A percentile compares a stretch with the other conserved stretches of the same genome.
Evolutionary conservation across 92 coral and sea anemone species (phyloP).

Genomic region (Phymanthus crucifer): DNA sequence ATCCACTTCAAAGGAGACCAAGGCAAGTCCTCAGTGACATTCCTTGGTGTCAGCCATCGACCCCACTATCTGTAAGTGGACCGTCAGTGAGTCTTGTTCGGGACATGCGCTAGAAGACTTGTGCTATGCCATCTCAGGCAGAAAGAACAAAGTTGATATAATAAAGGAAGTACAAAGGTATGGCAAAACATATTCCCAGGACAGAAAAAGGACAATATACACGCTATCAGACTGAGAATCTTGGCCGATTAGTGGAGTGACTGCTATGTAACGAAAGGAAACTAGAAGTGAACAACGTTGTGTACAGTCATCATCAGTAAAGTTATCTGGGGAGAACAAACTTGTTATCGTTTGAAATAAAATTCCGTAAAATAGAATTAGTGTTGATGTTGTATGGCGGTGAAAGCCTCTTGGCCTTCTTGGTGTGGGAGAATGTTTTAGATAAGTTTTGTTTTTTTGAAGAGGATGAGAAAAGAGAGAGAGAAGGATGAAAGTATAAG

Average conservation of each 20-base stretch:
- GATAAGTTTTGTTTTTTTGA: too few species aligned
- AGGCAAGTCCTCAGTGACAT: slow-evolving; percentile 13
- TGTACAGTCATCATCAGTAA: neutral
- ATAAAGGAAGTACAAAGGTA: too few species aligned
- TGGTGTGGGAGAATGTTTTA: too few species aligned
- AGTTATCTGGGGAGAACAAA: neutral
- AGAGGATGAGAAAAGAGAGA: too few species aligned
- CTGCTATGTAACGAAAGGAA: neutral
- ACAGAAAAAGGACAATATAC: neutral
- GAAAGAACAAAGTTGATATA: neutral
- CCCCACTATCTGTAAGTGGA: neutral
- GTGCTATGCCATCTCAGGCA: neutral
- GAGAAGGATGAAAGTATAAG: too few species aligned
- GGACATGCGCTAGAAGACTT: neutral
- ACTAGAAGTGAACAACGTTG: neutral
- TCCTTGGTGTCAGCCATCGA: neutral
- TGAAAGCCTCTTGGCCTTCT: too few species aligned
- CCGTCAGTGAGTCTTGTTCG: neutral
- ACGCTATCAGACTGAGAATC: neutral
- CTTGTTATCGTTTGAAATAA: neutral
- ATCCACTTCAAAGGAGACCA: slow-evolving; percentile 62
- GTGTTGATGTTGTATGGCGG: too few species aligned
- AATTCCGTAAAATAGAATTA: too few species aligned
- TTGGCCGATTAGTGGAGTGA: neutral
- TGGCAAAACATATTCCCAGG: too few species aligned